Percentiles rank a stretch among this genome's conserved stretches.
Conservation (phyloP, 2,113 vertebrate genomes). For the Setophaga petechia region DNA sequence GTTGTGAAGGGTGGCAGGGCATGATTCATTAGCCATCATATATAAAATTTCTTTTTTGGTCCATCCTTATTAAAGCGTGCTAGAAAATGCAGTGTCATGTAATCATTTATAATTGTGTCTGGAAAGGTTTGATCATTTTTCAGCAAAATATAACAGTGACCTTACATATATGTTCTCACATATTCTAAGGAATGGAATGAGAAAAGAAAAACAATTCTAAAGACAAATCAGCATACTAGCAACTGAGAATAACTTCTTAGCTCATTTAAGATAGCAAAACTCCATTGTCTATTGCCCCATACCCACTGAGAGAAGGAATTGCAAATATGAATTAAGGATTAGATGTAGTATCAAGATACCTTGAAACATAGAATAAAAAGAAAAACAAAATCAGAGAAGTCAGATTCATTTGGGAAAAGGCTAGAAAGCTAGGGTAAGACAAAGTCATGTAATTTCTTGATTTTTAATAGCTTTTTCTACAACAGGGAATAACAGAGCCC, state of each 20-base stretch:
- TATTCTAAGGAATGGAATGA: rapidly evolving
- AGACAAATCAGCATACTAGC: background rate
- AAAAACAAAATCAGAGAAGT: background rate
- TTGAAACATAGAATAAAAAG: background rate
- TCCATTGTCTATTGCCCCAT: background rate
- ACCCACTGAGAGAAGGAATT: background rate
- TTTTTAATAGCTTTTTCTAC: constrained; percentile 23
- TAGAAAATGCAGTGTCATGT: background rate
- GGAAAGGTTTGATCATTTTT: background rate
- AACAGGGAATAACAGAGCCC: background rate
- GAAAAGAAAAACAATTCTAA: background rate
- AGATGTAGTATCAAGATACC: background rate
- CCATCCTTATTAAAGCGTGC: background rate
- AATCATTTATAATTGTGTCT: background rate
- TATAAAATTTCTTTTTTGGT: background rate
- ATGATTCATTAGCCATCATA: background rate
- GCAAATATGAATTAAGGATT: background rate
- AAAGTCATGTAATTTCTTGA: background rate
- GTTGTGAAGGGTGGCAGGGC: background rate
- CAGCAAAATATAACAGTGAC: background rate
- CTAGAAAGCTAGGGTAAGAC: background rate
- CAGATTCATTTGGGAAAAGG: background rate
- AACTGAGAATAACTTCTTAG: background rate
- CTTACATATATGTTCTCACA: background rate
- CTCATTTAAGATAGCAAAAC: background rate